phyloP scores from a whole-genome alignment of 37 sponge, comb jelly and placozoan species.

The Theonella swinhoei region DNA sequence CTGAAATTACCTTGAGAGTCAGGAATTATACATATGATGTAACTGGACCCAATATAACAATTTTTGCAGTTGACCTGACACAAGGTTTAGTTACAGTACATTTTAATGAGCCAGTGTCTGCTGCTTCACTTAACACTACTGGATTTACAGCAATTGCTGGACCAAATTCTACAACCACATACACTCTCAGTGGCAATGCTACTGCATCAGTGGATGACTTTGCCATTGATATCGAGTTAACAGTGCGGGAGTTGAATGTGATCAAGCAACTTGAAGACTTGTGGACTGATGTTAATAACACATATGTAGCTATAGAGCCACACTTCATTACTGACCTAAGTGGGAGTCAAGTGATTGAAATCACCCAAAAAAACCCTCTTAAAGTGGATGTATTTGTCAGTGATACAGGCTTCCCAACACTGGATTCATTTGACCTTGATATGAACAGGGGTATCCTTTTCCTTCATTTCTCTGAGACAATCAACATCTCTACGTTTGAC shows the following conservation, averaged over 20 bases:
- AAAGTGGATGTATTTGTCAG: constrained; percentile 47
- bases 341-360: constrained; percentile 52
- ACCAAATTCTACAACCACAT: constrained; percentile 55
- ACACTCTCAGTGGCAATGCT: constrained; percentile 74
- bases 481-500: constrained; percentile 71
- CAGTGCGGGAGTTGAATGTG: constrained; percentile 73
- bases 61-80: constrained; percentile 71
- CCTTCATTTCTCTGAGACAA: constrained; percentile 86
- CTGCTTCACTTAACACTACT: constrained; percentile 58
- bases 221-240: constrained; percentile 39
- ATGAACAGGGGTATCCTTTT: constrained; percentile 74
- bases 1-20: constrained; percentile 45
- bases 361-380: constrained; percentile 39
- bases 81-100: constrained; percentile 56
- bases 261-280: constrained; percentile 77
- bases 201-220: constrained; percentile 77
- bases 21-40: constrained; percentile 63
- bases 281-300: constrained; percentile 66
- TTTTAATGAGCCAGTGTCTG: constrained; percentile 87
- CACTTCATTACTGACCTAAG: constrained; percentile 76
- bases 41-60: constrained; percentile 66
- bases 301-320: constrained; percentile 69
- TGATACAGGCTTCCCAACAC: constrained; percentile 62
- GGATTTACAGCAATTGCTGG: constrained; percentile 70
- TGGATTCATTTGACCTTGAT: constrained; percentile 77